Evolutionary conservation across 2,888 invertebrate genomes (phyloP).

Genomic region (Cataglyphis cursor): DNA sequence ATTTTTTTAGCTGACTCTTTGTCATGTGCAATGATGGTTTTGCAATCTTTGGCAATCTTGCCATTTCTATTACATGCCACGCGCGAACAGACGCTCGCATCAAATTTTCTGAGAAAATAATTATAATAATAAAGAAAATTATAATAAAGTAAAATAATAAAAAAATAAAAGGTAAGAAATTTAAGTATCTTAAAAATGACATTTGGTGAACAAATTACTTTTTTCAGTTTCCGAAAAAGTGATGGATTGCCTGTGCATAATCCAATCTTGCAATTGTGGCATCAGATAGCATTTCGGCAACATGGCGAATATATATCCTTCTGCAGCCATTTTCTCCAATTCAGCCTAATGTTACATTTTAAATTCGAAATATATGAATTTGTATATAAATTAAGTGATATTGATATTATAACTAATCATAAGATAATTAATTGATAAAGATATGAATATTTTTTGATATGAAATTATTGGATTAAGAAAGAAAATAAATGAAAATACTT

Average conservation of each 20-base stretch:
- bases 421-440: neutral
- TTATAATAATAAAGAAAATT: neutral
- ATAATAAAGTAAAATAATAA: no score
- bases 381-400: neutral
- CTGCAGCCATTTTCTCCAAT: conserved; percentile 78
- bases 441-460: neutral
- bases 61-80: conserved; percentile 69
- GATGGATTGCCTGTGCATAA: conserved; percentile 81
- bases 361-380: conserved; percentile 1
- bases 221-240: conserved; percentile 63
- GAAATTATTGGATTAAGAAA: conserved; percentile 16
- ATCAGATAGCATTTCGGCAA: conserved; percentile 80
- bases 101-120: conserved; percentile 70
- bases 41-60: conserved; percentile 40
- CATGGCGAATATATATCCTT: conserved; percentile 82
- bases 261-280: conserved; percentile 82
- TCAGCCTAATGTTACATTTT: conserved; percentile 72
- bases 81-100: conserved; percentile 59
- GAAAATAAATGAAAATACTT: conserved; percentile 21
- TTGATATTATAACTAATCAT: neutral
- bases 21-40: conserved; percentile 68
- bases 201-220: conserved; percentile 62
- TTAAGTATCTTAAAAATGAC: neutral
- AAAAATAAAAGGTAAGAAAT: neutral
- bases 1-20: conserved; percentile 54